Evolutionary conservation across 2,113 vertebrate species (phyloP), one percentile per base, ranked within the genome.

Genomic region (Noturus placidus): DNA sequence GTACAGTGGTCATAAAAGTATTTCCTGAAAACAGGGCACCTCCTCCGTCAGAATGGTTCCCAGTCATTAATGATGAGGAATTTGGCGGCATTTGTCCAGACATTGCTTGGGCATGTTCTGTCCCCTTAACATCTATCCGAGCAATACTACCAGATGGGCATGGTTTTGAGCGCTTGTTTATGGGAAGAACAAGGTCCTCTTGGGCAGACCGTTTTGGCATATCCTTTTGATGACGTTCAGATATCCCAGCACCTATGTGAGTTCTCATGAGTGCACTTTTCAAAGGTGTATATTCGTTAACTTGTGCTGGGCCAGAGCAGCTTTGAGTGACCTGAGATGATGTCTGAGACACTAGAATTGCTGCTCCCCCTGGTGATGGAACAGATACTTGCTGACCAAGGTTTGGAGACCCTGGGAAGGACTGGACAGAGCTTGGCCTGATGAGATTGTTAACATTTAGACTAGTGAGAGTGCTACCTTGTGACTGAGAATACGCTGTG

Each of bases 361-460:
- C 89, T 0, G 94, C 90, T 54, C 95, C 94, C 30, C 92, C 87
- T 6, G 96, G 90, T 6, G 95, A 94, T 86, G 96, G 93, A 81
- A 95, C 94, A 1, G 97, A 96, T 57, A 94, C 78, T 83, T 97
- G 97, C 4, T 96, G 93, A 92, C 59, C 95, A 2, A 97, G 90
- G 91, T 92, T 95, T 0, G 97, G 94, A 72, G 97, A 97, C 8
- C 95, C 96, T 79, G 95, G 93, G 54, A 96, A 96, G 57, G 96
- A 95, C 76, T 97, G 97, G 88, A 91, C 95, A 81, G 96, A 94
- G 87, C 92, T 96, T 72, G 96, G 95, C 83, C 96, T 96, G 86
- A 99, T 96, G 2, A 99, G 95, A 89, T 98, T 99, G 93, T 98
- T 99, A 86, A 99, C 96, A 0, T 97, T 99, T 91, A 99, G 95